Evolutionary conservation across 2,797 vertebrate species (phyloP).

Genomic region (Melanotaenia boesemani): DNA sequence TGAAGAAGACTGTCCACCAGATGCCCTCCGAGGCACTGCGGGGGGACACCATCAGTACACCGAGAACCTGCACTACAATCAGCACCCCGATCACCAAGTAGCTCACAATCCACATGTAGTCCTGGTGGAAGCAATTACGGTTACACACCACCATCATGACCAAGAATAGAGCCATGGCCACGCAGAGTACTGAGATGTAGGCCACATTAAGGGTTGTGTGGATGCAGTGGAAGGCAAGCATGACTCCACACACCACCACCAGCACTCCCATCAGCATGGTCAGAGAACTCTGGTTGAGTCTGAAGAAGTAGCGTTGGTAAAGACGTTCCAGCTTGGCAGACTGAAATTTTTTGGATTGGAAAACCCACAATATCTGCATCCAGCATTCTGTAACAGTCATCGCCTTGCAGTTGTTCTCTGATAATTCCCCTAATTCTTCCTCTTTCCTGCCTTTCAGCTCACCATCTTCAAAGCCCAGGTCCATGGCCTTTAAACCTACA

Average conservation of each 20-base stretch:
- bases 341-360: conserved; percentile 95
- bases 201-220: conserved; percentile 71
- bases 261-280: conserved; percentile 97
- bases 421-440: conserved; percentile 64
- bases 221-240: conserved; percentile 91
- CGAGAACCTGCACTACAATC: conserved; percentile 88
- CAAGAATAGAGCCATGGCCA: conserved; percentile 90
- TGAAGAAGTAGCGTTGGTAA: conserved; percentile 98
- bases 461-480: conserved; percentile 89
- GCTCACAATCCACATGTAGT: conserved; percentile 98
- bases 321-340: conserved; percentile 94
- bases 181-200: conserved; percentile 85
- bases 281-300: conserved; percentile 98
- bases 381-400: conserved; percentile 83
- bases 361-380: conserved; percentile 85
- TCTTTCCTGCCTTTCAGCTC: conserved; percentile 80
- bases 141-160: conserved; percentile 95
- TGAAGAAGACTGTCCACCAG: conserved; percentile 97
- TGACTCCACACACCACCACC: conserved; percentile 90
- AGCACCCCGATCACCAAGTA: conserved; percentile 92
- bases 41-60: conserved; percentile 85
- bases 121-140: conserved; percentile 94
- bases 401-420: conserved; percentile 65
- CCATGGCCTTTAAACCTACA: conserved; percentile 87
- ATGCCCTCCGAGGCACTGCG: conserved; percentile 90